Evolutionary conservation across 2,113 vertebrate genomes (phyloP).

Genomic region (Caracal caracal): DNA sequence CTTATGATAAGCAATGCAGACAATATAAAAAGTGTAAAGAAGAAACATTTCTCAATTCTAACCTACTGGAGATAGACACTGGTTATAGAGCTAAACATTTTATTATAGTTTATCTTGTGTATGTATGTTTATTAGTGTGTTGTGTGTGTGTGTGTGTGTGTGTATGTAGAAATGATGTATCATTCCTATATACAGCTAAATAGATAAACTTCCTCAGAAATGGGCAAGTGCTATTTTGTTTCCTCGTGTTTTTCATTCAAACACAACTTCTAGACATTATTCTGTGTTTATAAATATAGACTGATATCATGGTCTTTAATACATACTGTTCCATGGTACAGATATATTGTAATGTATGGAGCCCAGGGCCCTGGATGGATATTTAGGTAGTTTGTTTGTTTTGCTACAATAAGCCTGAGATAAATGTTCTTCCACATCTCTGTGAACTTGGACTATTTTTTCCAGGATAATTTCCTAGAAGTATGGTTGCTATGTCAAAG

Average conservation of each 20-base stretch:
- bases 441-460: neutral
- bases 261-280: neutral
- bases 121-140: neutral
- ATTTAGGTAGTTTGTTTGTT: slow-evolving; percentile 13
- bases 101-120: neutral
- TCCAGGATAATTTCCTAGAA: slow-evolving; percentile 15
- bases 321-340: neutral
- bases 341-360: neutral
- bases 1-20: neutral
- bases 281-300: neutral
- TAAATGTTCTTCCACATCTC: neutral
- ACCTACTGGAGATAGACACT: neutral
- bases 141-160: neutral
- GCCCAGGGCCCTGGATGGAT: neutral
- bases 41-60: slow-evolving; percentile 2
- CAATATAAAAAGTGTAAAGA: neutral
- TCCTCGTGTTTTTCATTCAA: neutral
- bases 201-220: neutral
- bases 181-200: neutral
- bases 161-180: neutral
- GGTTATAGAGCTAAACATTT: neutral
- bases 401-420: neutral
- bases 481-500: neutral
- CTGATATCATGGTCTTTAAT: neutral
- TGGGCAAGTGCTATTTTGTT: neutral